Evolutionary conservation across 2,797 vertebrate genomes (phyloP), one percentile per base, ranked within the genome.

Genomic region (Micrastur ruficollis): DNA sequence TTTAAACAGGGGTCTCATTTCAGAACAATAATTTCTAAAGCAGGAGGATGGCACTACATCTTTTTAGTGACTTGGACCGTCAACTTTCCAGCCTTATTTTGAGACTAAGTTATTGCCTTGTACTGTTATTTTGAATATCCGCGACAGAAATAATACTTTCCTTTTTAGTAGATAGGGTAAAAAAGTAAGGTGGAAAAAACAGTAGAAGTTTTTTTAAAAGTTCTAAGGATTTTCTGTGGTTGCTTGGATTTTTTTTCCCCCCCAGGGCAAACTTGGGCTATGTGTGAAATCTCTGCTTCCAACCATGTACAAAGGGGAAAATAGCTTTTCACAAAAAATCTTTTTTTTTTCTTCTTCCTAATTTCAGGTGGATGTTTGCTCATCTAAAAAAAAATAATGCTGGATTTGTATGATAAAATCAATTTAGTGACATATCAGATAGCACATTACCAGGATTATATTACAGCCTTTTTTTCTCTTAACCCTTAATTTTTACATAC

Each of bases 151-250:
- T 67, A 84, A 90, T 52, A 34, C 31, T 61, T 90, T 79, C 63
- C 40, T 87, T 93, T 86, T 76, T 27, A 90, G 63, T 15, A 85
- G 29, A 63, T 8, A 44, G 29, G 10, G 12, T 53, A 78, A 84
- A 93, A 75, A 91, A 78, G 1, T 29, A 55, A 84, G 27, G 13
- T 85, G 93, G 78, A 80, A 94, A 95, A 97, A 79, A 19, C 83
- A 86, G 62, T 90, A 86, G 79, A 82, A 44, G 4, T 19, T 44
- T 61, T 84, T 90, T 91, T 89, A 90, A 93, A 84, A 95, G 79
- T 94, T 93, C 91, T 90, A 76, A 52, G 80, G 42, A 86, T 58
- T 94, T 79, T 83, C 50, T 71, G 79, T 78, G 32, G 44, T 55
- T 90, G 34, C 49, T 67, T 72, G 38, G 32, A 63, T 36, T 67